phyloP scores from a whole-genome alignment of 1,140 invertebrate genomes.

The Sycophila sp. region DNA sequence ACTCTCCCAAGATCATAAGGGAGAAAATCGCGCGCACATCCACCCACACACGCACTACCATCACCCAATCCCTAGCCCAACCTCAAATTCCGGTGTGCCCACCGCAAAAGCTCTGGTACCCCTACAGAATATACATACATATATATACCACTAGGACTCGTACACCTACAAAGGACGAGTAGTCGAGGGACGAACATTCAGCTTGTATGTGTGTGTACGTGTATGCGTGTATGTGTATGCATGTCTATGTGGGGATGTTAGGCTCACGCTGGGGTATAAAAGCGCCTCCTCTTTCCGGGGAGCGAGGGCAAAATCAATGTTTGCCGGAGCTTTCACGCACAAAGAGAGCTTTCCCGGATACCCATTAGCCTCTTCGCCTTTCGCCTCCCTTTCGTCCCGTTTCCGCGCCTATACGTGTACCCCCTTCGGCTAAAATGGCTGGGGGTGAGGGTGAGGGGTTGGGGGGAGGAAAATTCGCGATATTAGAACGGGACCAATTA shows the following conservation, averaged over 20 bases:
- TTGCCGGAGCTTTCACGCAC: background rate
- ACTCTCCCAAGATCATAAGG: background rate
- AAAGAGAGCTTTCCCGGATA: constrained; percentile 10
- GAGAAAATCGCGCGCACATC: background rate
- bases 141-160: too few species aligned
- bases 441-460: background rate
- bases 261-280: too few species aligned
- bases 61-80: too few species aligned
- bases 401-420: background rate
- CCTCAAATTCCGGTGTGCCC: too few species aligned
- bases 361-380: background rate
- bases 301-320: constrained; percentile 23
- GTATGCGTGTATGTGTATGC: too few species aligned
- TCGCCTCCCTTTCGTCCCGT: background rate
- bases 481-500: constrained; percentile 23
- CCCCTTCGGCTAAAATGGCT: background rate
- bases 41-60: too few species aligned
- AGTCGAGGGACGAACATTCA: background rate
- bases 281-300: background rate
- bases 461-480: background rate
- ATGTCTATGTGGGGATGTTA: too few species aligned
- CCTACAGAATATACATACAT: too few species aligned
- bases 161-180: background rate
- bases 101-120: too few species aligned
- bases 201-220: too few species aligned